Evolutionary conservation across 64 coral and sea anemone species (phyloP).

Genomic region (Trachythela sp.): DNA sequence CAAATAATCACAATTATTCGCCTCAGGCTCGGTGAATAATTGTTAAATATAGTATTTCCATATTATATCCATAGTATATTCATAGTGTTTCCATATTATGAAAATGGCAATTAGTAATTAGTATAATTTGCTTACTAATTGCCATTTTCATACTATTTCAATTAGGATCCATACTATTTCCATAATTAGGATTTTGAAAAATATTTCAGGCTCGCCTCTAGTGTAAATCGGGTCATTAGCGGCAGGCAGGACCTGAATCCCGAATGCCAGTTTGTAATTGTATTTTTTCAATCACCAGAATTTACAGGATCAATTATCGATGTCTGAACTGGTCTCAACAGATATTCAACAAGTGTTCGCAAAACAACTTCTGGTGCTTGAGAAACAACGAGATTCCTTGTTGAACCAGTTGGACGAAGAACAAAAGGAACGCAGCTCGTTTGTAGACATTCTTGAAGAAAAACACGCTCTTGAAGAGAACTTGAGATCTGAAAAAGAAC

Average conservation of each 20-base stretch:
- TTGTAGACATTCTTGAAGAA: conserved; percentile 80
- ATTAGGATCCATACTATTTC: no score
- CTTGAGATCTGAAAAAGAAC: conserved; percentile 71
- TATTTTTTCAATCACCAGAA: conserved; percentile 39
- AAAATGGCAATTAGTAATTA: no score
- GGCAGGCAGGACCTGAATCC: background rate
- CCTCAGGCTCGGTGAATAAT: no score
- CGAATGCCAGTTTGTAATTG: background rate
- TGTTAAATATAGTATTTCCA: no score
- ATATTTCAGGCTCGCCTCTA: no score
- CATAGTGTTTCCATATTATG: no score
- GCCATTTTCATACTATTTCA: no score
- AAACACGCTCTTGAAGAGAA: conserved; percentile 88
- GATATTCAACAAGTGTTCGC: conserved; percentile 94
- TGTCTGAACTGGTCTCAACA: conserved; percentile 76
- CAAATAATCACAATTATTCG: no score
- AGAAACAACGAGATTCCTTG: conserved; percentile 78
- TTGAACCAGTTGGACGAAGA: conserved; percentile 84
- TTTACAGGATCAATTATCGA: conserved; percentile 81
- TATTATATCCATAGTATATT: no score
- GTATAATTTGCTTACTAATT: no score
- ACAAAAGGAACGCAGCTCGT: conserved; percentile 84
- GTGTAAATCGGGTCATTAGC: no score
- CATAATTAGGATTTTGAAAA: no score
- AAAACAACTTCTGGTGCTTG: conserved; percentile 68